These are phyloP conservation scores for Heliothis virescens DNA, from an alignment of 1,140 invertebrate species.

Conservation along the genomic window DNA sequence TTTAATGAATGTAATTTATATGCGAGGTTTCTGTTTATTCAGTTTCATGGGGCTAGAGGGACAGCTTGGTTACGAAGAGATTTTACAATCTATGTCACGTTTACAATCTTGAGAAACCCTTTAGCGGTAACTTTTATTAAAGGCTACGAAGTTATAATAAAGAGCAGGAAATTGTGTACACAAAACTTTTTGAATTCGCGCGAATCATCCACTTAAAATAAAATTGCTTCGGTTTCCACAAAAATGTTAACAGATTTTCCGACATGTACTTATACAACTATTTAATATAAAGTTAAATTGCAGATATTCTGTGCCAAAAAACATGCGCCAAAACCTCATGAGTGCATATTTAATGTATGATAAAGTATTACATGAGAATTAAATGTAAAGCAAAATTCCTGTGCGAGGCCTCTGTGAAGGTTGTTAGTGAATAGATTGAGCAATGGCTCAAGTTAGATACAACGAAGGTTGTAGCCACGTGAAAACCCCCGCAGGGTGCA, in stretches of 20 bases:
- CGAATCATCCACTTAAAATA: neutral
- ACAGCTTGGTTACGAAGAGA: neutral
- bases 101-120: neutral
- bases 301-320: slow-evolving; percentile 6
- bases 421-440: neutral
- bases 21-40: neutral
- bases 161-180: slow-evolving; percentile 14
- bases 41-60: neutral
- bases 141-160: neutral
- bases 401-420: neutral
- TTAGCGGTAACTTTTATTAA: slow-evolving; percentile 6
- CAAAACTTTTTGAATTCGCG: slow-evolving; percentile 4
- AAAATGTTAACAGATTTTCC: neutral
- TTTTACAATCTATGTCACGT: neutral
- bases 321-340: neutral
- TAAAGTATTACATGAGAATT: slow-evolving; percentile 9
- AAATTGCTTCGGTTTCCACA: neutral
- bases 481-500: neutral
- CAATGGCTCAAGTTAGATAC: neutral
- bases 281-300: neutral
- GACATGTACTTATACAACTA: neutral
- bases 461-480: neutral
- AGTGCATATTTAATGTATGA: neutral
- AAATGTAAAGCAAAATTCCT: neutral
- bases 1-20: neutral